Evolutionary conservation across 1,140 invertebrate genomes (phyloP).

Genomic region (Bombus fervidus): DNA sequence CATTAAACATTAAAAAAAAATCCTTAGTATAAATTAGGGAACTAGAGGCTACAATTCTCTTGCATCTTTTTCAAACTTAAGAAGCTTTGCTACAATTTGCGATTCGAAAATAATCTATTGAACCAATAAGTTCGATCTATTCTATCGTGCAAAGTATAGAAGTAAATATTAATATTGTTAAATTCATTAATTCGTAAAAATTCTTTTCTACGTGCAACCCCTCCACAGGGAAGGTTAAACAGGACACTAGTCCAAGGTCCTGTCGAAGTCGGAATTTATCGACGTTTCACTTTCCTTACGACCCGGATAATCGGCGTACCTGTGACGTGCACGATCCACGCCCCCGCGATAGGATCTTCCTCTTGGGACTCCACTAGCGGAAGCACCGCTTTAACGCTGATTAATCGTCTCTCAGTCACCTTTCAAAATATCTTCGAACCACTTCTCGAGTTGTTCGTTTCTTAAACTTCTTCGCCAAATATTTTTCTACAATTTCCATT

Average conservation of each 20-base stretch:
- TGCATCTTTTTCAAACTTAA: background rate
- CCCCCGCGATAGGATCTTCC: constrained; percentile 42
- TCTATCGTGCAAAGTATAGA: background rate
- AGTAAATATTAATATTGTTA: background rate
- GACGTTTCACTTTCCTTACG: constrained; percentile 61
- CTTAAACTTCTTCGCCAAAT: background rate
- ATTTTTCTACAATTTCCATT: too few relatives aligned
- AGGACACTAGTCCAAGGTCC: constrained; percentile 57
- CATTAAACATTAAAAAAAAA: background rate
- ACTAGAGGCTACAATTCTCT: background rate
- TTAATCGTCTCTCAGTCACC: constrained; percentile 14
- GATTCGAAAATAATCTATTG: background rate
- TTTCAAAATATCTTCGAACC: background rate
- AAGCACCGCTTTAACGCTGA: constrained; percentile 26
- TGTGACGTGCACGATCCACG: constrained; percentile 36
- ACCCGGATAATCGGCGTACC: constrained; percentile 53
- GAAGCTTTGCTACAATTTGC: background rate
- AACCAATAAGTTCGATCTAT: background rate
- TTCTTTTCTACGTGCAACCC: background rate
- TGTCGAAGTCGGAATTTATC: constrained; percentile 56
- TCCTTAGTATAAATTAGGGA: background rate
- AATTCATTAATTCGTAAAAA: background rate
- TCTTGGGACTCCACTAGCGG: constrained; percentile 9
- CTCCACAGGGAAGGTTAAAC: background rate
- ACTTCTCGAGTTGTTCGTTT: background rate